These are phyloP conservation scores for Mergus octosetaceus DNA, from an alignment of 2,797 vertebrate species.

Conservation along the genomic window DNA sequence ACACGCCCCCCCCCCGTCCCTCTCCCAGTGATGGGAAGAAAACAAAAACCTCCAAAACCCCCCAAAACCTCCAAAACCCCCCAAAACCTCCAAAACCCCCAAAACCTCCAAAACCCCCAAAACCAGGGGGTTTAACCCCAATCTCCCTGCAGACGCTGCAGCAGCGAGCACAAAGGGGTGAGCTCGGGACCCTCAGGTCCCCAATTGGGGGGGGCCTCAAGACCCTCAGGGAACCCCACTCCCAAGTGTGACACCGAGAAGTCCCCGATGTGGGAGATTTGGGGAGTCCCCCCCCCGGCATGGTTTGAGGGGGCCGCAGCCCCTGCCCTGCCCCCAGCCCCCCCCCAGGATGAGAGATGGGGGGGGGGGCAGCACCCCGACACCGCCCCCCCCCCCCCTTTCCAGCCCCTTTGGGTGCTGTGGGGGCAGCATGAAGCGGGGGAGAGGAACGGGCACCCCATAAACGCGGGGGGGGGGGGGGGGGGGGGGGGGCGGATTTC, in stretches of 20 bases:
- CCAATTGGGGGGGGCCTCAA: accelerated
- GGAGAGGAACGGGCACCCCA: no score
- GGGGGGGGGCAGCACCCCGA: not conserved
- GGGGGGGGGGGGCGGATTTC: no score
- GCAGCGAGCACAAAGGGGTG: no score
- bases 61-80: not conserved
- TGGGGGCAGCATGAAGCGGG: not conserved
- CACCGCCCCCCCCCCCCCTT: not conserved
- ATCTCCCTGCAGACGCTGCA: accelerated
- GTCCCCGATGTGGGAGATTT: no score
- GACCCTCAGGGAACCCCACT: not conserved
- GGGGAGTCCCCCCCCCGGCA: no score
- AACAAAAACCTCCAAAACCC: not conserved
- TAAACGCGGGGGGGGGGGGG: no score
- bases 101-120: not conserved
- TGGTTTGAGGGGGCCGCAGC: not conserved
- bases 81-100: not conserved
- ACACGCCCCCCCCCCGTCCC: not conserved
- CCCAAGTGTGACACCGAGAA: accelerated
- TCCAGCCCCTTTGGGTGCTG: not conserved
- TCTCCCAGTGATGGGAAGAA: accelerated
- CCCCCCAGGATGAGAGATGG: not conserved
- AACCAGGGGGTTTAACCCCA: accelerated
- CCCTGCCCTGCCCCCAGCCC: not conserved
- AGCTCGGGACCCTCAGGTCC: no score